Base-by-base conservation (phyloP, 1,140 invertebrate species). In the Platyscapa corneri region DNA sequence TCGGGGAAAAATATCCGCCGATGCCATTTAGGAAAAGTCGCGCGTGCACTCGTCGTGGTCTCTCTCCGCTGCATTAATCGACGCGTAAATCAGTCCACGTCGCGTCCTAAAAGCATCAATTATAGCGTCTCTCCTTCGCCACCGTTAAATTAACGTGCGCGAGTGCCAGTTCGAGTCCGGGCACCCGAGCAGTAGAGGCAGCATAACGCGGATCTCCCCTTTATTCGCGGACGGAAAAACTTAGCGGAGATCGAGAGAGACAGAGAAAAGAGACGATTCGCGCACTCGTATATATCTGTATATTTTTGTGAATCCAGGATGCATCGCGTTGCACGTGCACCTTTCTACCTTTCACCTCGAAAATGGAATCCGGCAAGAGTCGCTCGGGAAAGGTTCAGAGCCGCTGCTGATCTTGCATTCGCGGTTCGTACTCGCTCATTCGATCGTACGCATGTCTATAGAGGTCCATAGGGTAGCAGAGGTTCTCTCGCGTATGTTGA, bases 271-370 rank as follows among this genome's bases (percentile, higher is more conserved):
- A 12, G 49, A 1, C 37, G 46, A 18, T 53, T 53, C 37, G n/a
- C 16, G 42, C 39, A 16, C 42, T 76, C 37, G 37, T 39, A 14
- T 53, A 53, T 18, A 53, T 53, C 49, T 53, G 16, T 14, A 18
- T 18, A 37, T 80, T 83, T 14, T 77, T 32, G 37, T 39, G 56
- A 74, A 56, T 83, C 83, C 76, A 80, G 77, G 85, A 86, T 86
- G 82, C 83, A 84, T 74, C 60, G 65, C 64, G 12, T 23, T 23
- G 39, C 85, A 79, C 39, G 82, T 76, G 83, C 30, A 86, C 79
- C 79, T 87, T 85, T 87, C 84, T 87, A 87, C 87, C 86, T 88
- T 87, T 87, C 86, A 87, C 86, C 87, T 87, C 80, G 84, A 86
- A 87, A 87, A 87, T 84, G 82, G 83, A 86, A 87, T 86, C 77